Base-by-base conservation (phyloP, 2,888 invertebrate genomes). In the Apodemia mormo region DNA sequence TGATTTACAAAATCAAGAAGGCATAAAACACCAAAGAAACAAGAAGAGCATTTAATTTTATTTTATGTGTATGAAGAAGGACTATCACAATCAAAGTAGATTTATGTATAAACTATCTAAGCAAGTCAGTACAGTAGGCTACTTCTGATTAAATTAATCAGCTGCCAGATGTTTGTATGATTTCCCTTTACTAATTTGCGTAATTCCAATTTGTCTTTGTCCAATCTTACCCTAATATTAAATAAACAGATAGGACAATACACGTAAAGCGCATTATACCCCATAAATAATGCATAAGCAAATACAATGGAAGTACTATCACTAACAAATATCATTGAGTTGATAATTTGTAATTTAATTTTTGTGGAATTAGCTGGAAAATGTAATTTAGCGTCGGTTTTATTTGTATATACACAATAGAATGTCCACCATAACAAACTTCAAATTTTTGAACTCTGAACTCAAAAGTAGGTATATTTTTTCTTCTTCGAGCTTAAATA, bases 201-300 rank as follows among this genome's bases (percentile, higher is more conserved):
- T 61, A 61, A 61, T 61, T 14, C 61, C 61, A 61, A 61, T 61
- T 61, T 61, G 30, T 61, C 61, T 61, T 30, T 30, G 61, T 61
- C 29, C 61, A 33, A 33, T 61, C 61, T 61, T 61, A 33, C 61
- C 33, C 61, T 61, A 61, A 61, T 61, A 61, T 30, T 61, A 61
- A 61, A 61, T 79, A 66, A 70, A 61, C 61, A 61, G 61, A 61
- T 33, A 61, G 61, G 61, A 61, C 61, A 61, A 61, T 61, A 75
- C 75, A 72, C 73, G 73, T 73, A 75, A 78, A 77, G 74, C 73
- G 76, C 77, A 77, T 78, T 74, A 78, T 71, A 52, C 71, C 68
- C 71, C 68, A 77, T 78, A 76, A 78, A 78, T 78, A 76, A 78
- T 78, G 77, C 78, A 77, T 66, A 71, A 65, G 70, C 74, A 73